Evolutionary conservation across 1,140 invertebrate genomes (phyloP), one percentile per base, ranked within the genome.

Genomic region (Araneus ventricosus): DNA sequence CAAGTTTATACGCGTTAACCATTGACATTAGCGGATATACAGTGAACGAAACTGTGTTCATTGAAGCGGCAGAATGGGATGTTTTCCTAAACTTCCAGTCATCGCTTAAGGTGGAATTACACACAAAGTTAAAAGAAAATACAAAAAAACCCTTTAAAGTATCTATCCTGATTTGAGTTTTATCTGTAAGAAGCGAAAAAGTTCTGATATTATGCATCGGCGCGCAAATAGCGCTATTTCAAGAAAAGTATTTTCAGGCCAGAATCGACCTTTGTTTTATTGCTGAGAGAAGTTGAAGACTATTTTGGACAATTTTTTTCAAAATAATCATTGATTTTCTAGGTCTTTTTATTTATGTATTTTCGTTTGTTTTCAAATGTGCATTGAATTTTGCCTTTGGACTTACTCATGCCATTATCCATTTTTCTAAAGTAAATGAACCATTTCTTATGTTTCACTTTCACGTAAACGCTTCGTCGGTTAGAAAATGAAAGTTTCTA

Each of bases 61-160:
- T n/a, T 67, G 67, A 90, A 80, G 88, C 57, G 88, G 88, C 70
- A 90, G 88, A 80, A 80, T 80, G 39, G 75, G 70, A 80, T 61
- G 85, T 87, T 87, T 87, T 63, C 57, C 8, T 34, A 34, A 59
- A 67, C 45, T 57, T 30, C 30, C 24, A 24, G 30, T 27, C 37
- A 61, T 80, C 70, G 63, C 45, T 39, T 37, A 80, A 80, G 20
- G 41, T 34, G 14, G 57, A 90, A 90, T 88, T 88, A 45, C 70
- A 80, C 24, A 90, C 75, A 61, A 41, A 90, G n/a, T n/a, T 27
- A 63, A 39, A 39, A 88, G 37, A 70, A 70, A 27, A 27, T 14
- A 75, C 4, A 70, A 75, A 80, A 17, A 30, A 7, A 80, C 30
- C 14, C 5, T 75, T 37, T 75, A 75, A 75, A 75, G 17, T 20